Base-by-base conservation (phyloP, 2,888 invertebrate species). In the Gryllus longicercus region DNA sequence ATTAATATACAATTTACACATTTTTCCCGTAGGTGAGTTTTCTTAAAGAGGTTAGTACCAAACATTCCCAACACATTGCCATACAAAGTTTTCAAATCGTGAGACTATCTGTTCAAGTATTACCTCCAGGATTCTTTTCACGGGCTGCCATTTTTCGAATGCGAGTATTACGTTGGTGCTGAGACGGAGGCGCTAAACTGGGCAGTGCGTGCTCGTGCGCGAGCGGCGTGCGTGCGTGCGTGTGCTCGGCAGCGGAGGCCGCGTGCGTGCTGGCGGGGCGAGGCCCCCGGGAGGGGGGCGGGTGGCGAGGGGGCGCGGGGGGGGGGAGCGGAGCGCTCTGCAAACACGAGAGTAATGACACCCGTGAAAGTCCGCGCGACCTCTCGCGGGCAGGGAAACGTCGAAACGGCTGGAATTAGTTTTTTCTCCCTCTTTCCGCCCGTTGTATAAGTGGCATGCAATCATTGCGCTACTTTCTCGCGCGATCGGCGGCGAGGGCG, bases 151-250 rank as follows among this genome's bases (percentile, higher is more conserved):
- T 38, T 2, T 38, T 38, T 38, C 25, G 4, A 38, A 38, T 38
- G 38, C 38, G 38, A 38, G 38, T 38, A 5, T 3, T 38, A 8
- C 8, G 5, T 38, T 38, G 38, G 5, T 38, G 38, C 38, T 8
- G 38, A 38, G 38, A 5, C 38, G 38, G 8, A 38, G 38, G 38
- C 38, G 38, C 38, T 38, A 38, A 38, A 38, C 38, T 8, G 38
- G 38, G 38, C 5, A 38, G 38, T 38, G 38, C 38, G 38, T 38
- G 38, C 38, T 38, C 8, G 38, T n/a, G 63, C 63, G 63, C 12
- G 63, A 63, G 63, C n/a, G 63, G 63, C n/a, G 63, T n/a, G 63
- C 63, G 63, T 63, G 51, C 51, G 51, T 51, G 63, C 63, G 63
- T 63, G 63, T 14, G 63, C n/a, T 5, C 63, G 63, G 63, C 63